A percentile compares a stretch with the other conserved stretches of the same genome.
Conservation (phyloP, 2,113 vertebrate genomes). For the Hippocampus zosterae region DNA sequence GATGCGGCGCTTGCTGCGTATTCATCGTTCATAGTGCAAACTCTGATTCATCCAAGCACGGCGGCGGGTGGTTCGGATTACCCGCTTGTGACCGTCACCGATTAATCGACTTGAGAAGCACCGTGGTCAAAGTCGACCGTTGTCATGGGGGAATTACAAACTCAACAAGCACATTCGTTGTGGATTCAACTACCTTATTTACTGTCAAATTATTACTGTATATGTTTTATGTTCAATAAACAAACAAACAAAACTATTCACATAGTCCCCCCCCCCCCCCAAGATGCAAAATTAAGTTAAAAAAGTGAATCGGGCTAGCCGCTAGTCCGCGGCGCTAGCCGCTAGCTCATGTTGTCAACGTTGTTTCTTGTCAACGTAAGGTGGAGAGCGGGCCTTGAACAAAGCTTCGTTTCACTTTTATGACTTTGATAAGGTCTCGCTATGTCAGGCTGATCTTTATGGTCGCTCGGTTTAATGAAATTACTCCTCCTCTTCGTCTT, state of each 20-base stretch:
- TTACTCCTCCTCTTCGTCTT: not conserved
- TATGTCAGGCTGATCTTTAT: constrained; percentile 1
- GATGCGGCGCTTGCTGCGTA: not conserved
- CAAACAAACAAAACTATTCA: no score
- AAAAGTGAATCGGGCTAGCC: not conserved
- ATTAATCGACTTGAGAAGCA: no score
- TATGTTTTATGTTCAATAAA: no score
- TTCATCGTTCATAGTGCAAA: not conserved
- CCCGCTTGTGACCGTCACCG: no score
- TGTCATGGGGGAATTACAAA: no score
- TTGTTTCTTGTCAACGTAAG: no score
- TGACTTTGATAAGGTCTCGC: constrained; percentile 6
- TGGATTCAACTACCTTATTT: no score
- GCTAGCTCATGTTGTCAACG: not conserved
- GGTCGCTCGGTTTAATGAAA: constrained; percentile 2
- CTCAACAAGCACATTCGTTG: no score
- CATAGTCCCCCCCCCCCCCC: no score
- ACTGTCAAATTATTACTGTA: no score
- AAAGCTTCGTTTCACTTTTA: constrained; percentile 4
- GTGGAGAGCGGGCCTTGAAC: not conserved
- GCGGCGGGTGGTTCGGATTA: not conserved
- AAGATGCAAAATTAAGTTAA: no score
- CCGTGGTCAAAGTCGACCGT: not conserved
- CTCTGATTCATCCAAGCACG: not conserved
- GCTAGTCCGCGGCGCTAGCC: not conserved